These are phyloP conservation scores for Trissoscelio sp. DNA, from an alignment of 2,888 invertebrate genomes.

Conservation along the genomic window DNA sequence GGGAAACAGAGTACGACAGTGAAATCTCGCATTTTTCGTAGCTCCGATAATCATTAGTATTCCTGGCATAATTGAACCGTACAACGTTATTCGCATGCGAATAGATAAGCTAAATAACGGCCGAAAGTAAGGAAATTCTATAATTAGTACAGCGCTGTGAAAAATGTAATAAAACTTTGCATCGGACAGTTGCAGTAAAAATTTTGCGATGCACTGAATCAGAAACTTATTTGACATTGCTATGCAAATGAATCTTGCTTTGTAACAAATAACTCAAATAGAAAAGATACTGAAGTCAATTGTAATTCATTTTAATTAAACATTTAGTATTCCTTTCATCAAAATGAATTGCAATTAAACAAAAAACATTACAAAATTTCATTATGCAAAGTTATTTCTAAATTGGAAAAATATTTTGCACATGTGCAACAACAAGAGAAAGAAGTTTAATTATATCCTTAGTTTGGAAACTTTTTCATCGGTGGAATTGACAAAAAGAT, in stretches of 20 bases:
- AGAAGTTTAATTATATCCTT: background rate
- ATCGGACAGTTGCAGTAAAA: constrained; percentile 7
- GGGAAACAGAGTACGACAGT: background rate
- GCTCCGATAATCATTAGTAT: constrained; percentile 69
- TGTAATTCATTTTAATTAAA: too few relatives aligned
- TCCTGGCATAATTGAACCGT: constrained; percentile 71
- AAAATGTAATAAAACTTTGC: background rate
- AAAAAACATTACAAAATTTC: too few relatives aligned
- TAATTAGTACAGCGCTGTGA: constrained; percentile 1
- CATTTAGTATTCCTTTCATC: too few relatives aligned
- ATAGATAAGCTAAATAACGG: constrained; percentile 72
- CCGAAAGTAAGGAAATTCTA: constrained; percentile 32
- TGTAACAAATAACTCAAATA: background rate
- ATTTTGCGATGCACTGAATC: background rate
- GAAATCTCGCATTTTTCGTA: constrained; percentile 30
- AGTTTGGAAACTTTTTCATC: background rate
- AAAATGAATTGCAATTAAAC: too few relatives aligned
- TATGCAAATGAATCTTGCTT: background rate
- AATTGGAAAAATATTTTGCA: too few relatives aligned
- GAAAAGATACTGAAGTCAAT: too few relatives aligned
- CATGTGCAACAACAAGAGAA: background rate
- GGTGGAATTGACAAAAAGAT: background rate
- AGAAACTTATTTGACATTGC: background rate
- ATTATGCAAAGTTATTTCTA: too few relatives aligned
- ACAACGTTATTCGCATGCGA: constrained; percentile 71